These are phyloP conservation scores for Schlechtendalia chinensis DNA, from an alignment of 1,140 invertebrate genomes.

Conservation along the genomic window DNA sequence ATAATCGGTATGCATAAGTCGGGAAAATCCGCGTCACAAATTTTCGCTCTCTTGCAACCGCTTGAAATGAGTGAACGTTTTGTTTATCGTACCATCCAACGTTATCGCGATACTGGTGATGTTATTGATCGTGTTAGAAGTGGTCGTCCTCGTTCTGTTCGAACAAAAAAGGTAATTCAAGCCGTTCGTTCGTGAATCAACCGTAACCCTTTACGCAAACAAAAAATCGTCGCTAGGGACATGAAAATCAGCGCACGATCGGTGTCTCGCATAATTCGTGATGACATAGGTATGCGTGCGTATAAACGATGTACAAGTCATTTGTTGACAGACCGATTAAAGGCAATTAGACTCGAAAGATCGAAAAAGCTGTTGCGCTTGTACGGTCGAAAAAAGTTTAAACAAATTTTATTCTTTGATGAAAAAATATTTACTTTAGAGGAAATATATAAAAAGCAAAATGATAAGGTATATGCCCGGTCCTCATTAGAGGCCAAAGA, in stretches of 20 bases:
- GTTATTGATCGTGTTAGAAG: neutral
- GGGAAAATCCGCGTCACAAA: neutral
- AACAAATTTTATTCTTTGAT: no score
- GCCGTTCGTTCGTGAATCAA: no score
- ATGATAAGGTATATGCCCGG: slow-evolving; percentile 19
- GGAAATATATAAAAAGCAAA: neutral
- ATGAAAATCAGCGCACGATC: neutral
- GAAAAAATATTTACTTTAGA: no score
- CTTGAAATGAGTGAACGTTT: neutral
- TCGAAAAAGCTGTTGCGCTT: no score
- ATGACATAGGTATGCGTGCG: neutral
- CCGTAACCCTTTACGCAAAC: no score
- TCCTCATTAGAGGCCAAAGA: neutral
- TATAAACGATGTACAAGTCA: no score
- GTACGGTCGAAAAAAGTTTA: neutral
- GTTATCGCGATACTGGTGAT: neutral
- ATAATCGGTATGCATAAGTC: neutral
- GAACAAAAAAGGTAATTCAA: no score
- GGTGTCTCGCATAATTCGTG: neutral
- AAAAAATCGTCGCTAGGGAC: neutral
- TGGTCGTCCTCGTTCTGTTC: neutral
- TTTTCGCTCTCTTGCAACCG: neutral
- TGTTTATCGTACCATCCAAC: slow-evolving; percentile 21
- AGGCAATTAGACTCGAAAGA: no score
- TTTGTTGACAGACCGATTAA: no score